Percentiles rank a stretch among this genome's conserved stretches.
Evolutionary conservation across 2,888 invertebrate genomes (phyloP).

Genomic region (Isoperla grammatica): DNA sequence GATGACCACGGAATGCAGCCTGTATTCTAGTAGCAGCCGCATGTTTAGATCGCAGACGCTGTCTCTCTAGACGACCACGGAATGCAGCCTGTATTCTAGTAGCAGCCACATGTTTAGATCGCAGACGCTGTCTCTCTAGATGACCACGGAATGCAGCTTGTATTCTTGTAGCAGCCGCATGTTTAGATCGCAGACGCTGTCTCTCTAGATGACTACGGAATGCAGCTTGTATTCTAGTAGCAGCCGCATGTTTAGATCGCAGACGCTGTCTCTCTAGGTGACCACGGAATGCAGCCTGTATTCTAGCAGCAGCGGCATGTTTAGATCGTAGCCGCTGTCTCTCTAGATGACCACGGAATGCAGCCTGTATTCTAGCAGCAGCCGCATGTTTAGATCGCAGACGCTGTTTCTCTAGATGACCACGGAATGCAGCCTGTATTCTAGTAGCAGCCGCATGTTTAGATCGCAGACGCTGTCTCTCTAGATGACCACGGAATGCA

Average conservation of each 20-base stretch:
- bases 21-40: slow-evolving; percentile 43
- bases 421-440: slow-evolving; percentile 5
- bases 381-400: neutral
- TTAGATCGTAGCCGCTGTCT: neutral
- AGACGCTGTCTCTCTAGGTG: neutral
- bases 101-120: too few relatives aligned
- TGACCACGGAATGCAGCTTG: too few relatives aligned
- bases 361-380: neutral
- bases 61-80: neutral
- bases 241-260: neutral
- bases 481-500: slow-evolving; percentile 34
- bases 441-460: neutral
- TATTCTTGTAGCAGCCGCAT: too few relatives aligned
- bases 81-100: slow-evolving; percentile 12
- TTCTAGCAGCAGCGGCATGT: neutral
- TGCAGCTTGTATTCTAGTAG: neutral
- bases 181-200: too few relatives aligned
- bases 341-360: neutral
- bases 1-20: slow-evolving; percentile 35
- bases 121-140: too few relatives aligned
- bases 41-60: slow-evolving; percentile 33
- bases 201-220: too few relatives aligned
- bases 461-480: slow-evolving; percentile 3
- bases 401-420: neutral
- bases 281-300: neutral